phyloP scores from a whole-genome alignment of 1,140 invertebrate genomes.

The Anoplophora glabripennis region DNA sequence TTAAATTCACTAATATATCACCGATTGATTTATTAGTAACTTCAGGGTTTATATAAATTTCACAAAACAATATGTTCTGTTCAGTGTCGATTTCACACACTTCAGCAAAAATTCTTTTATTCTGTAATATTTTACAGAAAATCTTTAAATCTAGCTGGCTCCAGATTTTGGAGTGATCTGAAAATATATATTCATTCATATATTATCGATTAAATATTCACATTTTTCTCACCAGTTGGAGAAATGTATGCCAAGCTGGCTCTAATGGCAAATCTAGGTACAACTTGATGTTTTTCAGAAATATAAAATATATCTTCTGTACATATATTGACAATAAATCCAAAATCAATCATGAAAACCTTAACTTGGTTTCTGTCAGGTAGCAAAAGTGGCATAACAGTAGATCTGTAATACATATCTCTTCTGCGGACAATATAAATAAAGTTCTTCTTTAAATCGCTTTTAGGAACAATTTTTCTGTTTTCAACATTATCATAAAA shows the following conservation, averaged over 20 bases:
- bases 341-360: constrained; percentile 9
- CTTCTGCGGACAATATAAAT: constrained; percentile 1
- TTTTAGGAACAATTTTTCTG: background rate
- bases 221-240: background rate
- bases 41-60: background rate
- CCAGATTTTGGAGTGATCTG: constrained; percentile 2
- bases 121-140: background rate
- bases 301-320: constrained; percentile 4
- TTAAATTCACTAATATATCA: background rate
- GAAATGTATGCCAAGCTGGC: constrained; percentile 1
- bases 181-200: background rate
- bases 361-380: background rate
- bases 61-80: background rate
- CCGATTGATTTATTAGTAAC: background rate
- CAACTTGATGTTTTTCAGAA: constrained; percentile 1
- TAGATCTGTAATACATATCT: background rate
- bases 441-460: background rate
- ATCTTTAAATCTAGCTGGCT: background rate
- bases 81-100: constrained; percentile 5
- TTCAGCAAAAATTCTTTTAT: background rate
- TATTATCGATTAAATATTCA: background rate
- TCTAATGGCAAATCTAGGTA: constrained; percentile 8
- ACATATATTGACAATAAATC: background rate
- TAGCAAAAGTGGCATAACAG: background rate
- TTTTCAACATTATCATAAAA: constrained; percentile 1